Conservation (phyloP, 2,113 vertebrate genomes). For the Heterocephalus glaber region DNA sequence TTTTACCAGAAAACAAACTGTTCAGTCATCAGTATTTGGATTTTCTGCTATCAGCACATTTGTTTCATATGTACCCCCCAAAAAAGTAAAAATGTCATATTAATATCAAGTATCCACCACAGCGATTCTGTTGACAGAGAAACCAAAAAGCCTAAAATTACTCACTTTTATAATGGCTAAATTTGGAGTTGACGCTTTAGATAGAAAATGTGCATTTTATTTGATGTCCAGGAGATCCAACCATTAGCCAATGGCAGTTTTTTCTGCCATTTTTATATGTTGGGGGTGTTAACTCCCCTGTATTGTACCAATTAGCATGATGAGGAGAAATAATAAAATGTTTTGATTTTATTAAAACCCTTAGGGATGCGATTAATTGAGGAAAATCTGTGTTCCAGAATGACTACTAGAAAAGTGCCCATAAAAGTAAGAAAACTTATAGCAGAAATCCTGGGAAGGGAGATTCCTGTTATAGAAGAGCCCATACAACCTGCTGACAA, state of each 20-base stretch:
- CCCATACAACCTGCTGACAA: neutral
- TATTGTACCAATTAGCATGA: neutral
- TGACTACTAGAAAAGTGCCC: neutral
- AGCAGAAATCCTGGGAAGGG: neutral
- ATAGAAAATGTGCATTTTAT: neutral
- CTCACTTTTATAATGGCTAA: neutral
- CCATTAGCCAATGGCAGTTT: neutral
- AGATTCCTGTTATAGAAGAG: neutral
- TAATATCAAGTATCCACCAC: neutral
- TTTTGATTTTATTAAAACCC: neutral
- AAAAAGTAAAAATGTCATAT: neutral
- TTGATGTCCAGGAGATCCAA: neutral
- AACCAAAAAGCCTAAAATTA: neutral
- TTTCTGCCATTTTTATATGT: neutral
- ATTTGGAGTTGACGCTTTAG: neutral
- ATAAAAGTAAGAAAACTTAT: neutral
- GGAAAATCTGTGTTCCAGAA: neutral
- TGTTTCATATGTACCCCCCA: neutral
- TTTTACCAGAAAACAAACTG: neutral
- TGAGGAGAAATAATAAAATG: neutral
- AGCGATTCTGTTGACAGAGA: neutral
- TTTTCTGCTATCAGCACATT: neutral
- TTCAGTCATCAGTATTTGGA: neutral
- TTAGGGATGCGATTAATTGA: neutral
- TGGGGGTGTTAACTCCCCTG: neutral